Evolutionary conservation across 2,797 vertebrate species (phyloP).

Genomic region (Sardinella longiceps): DNA sequence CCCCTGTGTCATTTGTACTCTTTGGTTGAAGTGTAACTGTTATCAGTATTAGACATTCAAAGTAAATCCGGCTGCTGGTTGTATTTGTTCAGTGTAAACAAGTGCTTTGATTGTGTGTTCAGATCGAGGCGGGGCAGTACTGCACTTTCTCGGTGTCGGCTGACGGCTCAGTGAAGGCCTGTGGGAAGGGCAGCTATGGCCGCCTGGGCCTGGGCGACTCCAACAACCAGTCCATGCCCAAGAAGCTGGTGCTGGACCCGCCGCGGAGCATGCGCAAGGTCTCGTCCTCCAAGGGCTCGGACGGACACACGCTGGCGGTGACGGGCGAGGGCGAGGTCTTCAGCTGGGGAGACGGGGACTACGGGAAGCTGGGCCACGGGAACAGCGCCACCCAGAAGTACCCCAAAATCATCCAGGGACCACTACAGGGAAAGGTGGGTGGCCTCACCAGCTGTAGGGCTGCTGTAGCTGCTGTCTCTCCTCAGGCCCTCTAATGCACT

Average conservation of each 20-base stretch:
- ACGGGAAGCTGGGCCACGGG: constrained; percentile 82
- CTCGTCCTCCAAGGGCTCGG: constrained; percentile 82
- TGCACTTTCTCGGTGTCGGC: constrained; percentile 83
- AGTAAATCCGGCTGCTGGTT: neutral
- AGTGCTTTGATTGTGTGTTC: constrained; percentile 29
- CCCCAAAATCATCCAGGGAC: constrained; percentile 83
- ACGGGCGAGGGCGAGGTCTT: constrained; percentile 81
- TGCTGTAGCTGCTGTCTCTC: neutral
- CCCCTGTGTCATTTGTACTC: neutral
- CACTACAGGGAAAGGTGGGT: constrained; percentile 80
- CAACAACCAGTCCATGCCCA: constrained; percentile 82
- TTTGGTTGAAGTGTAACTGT: too few species aligned
- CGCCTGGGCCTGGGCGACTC: constrained; percentile 82
- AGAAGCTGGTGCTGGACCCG: constrained; percentile 82
- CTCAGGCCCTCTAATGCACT: neutral
- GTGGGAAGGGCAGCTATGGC: constrained; percentile 83
- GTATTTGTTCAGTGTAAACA: constrained; percentile 13
- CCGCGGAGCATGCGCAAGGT: constrained; percentile 80
- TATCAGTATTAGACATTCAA: too few species aligned
- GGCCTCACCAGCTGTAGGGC: neutral
- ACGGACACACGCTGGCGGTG: constrained; percentile 82
- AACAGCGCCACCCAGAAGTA: constrained; percentile 86
- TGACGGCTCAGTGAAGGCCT: constrained; percentile 80
- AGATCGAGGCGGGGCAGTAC: constrained; percentile 85
- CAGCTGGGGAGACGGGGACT: constrained; percentile 85